Evolutionary conservation across 2,797 vertebrate genomes (phyloP), one percentile per base, ranked within the genome.

Genomic region (Stomatorhinus walkeri): DNA sequence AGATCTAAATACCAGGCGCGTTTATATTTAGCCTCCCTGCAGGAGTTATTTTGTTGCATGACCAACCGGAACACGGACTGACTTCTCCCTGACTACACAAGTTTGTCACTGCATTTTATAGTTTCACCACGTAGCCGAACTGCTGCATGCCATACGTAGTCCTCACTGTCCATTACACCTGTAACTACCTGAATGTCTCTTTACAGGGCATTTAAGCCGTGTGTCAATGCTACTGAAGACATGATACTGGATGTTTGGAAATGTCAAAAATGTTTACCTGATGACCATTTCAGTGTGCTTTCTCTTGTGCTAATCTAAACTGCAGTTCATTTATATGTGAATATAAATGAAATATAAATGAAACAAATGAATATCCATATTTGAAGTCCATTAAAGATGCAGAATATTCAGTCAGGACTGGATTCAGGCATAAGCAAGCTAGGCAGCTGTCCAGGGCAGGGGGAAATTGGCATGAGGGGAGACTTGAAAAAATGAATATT

Each of bases 71-170:
- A 94, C 94, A 94, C 92, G 94, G 92, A 91, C 92, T 89, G 92
- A 85, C 93, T 93, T 94, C 93, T 92, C 91, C 93, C 93, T 95
- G 95, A 95, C 94, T 94, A 91, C 92, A 94, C 90, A 88, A 91
- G 95, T 96, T 95, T 94, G 94, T 95, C 94, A 95, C 94, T 91
- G 91, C 88, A 90, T 91, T 93, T 94, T 95, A 96, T 94, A 96
- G 95, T 93, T 68, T 92, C 92, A 52, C 91, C 94, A 95, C 92
- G 91, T 95, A 94, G 94, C 89, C 88, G 90, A 88, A 52, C 90
- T 91, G 28, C 19, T 61, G 40, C 56, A 46, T 22, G 6, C 36
- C 7, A 87, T 24, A n/a, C 7, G 14, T 14, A 46, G 32, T 0
- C 5, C 32, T 64, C 56, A 4, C 12, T 22, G 40, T 40, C 19